Base-by-base conservation (phyloP, 2,888 invertebrate species). In the Galeopsomyia nigrocyanea region DNA sequence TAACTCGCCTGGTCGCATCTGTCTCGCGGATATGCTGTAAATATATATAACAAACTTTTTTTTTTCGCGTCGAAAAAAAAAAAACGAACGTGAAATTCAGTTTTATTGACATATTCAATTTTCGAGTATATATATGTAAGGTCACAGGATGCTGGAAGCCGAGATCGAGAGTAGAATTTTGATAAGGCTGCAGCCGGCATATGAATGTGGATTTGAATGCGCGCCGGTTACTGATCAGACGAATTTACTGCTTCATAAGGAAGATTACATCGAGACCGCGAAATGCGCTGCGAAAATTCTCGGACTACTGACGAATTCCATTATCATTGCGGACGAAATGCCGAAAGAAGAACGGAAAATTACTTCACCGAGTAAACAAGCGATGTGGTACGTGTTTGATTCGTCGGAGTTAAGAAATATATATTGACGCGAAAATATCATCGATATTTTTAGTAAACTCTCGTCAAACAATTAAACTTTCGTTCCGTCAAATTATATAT, bases 131-230 rank as follows among this genome's bases (percentile, higher is more conserved):
- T n/a, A n/a, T n/a, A n/a, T n/a, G n/a, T n/a, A 57, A 88, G 87
- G 85, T 79, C 74, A 79, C 72, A 82, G 75, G 74, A 82, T 88
- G 78, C 63, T 86, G n/a, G 73, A 80, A 70, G 81, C 80, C 49
- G 82, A 83, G 53, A 79, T 84, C 17, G 77, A 87, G 39, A 82
- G 86, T 73, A 72, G 79, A 55, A 65, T 88, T n/a, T 73, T 87
- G 16, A 75, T 79, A 10, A 80, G 85, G 78, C 79, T 88, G 77
- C 82, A 83, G 74, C 83, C 84, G 19, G 78, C 79, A 50, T 84
- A 83, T 77, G 80, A 76, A n/a, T 76, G 75, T 9, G 77, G 81
- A 71, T 70, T 71, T 60, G 75, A 73, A 1, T 75, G 76, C 61
- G 68, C 49, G 13, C 77, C 76, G 7, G 79, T 82, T 21, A 71